A percentile compares a stretch with the other conserved stretches of the same genome.
These are phyloP conservation scores for Heloderma charlesbogerti DNA, from an alignment of 2,113 vertebrate genomes.

Conservation along the genomic window DNA sequence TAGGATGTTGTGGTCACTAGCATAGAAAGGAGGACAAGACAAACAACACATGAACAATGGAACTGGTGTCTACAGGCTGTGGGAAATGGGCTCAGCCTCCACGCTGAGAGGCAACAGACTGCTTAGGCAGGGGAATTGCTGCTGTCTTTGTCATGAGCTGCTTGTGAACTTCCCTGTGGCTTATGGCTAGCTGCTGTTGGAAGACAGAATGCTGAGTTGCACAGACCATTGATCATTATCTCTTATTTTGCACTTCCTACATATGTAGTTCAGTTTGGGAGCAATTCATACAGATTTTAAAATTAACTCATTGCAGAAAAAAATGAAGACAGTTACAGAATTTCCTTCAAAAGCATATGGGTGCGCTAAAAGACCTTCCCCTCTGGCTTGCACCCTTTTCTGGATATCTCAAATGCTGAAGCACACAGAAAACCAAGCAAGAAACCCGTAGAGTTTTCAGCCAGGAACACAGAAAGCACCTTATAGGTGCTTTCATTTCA, in stretches of 20 bases:
- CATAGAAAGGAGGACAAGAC: not conserved
- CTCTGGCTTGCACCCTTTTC: not conserved
- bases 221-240: not conserved
- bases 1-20: not conserved
- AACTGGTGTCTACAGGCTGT: not conserved
- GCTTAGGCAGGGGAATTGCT: conserved; percentile 54
- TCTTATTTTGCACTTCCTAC: not conserved
- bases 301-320: conserved; percentile 17
- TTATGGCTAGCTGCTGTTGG: not conserved
- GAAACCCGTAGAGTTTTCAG: not conserved
- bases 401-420: not conserved
- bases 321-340: not conserved
- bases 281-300: not conserved
- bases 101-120: conserved; percentile 37
- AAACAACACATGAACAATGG: not conserved
- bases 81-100: not conserved
- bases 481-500: not conserved
- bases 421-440: not conserved
- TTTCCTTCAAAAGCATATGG: not conserved
- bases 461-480: not conserved
- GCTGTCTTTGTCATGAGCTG: not conserved
- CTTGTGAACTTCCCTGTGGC: not conserved
- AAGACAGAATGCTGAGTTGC: not conserved
- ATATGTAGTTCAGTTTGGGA: not conserved
- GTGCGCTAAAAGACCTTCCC: not conserved